phyloP scores from a whole-genome alignment of 2,888 invertebrate species.

The Heliothis peltigera region DNA sequence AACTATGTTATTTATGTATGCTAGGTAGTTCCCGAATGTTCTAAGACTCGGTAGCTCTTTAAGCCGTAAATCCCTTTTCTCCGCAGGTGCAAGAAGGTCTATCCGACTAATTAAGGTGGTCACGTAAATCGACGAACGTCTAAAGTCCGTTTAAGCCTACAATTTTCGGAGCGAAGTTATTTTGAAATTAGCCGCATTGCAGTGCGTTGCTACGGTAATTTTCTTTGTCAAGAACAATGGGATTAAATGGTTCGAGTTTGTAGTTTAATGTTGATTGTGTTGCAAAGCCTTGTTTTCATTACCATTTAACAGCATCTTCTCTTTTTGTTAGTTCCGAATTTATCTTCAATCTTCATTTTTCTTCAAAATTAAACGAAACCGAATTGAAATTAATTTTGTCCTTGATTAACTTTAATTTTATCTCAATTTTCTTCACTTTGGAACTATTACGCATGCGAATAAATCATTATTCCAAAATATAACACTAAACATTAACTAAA shows the following conservation, averaged over 20 bases:
- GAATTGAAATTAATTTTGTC: not conserved
- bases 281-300: constrained; percentile 15
- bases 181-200: constrained; percentile 71
- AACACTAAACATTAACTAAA: constrained; percentile 28
- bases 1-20: constrained; percentile 45
- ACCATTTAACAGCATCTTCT: constrained; percentile 7
- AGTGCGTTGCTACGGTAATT: constrained; percentile 52
- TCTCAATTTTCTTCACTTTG: not conserved
- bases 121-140: constrained; percentile 74
- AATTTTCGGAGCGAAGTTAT: constrained; percentile 69
- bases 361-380: no score
- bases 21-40: constrained; percentile 51
- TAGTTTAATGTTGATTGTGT: constrained; percentile 47
- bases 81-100: constrained; percentile 81
- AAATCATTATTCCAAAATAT: constrained; percentile 26
- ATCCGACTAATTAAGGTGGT: constrained; percentile 82
- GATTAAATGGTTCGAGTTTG: constrained; percentile 39
- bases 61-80: constrained; percentile 75
- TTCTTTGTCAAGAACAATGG: constrained; percentile 40
- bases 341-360: no score
- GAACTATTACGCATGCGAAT: constrained; percentile 5
- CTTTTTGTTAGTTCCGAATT: not conserved
- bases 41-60: constrained; percentile 63
- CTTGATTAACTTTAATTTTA: not conserved
- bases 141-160: constrained; percentile 74